phyloP scores from a whole-genome alignment of 2,888 invertebrate species.

The Marasmarcha lunaedactyla region DNA sequence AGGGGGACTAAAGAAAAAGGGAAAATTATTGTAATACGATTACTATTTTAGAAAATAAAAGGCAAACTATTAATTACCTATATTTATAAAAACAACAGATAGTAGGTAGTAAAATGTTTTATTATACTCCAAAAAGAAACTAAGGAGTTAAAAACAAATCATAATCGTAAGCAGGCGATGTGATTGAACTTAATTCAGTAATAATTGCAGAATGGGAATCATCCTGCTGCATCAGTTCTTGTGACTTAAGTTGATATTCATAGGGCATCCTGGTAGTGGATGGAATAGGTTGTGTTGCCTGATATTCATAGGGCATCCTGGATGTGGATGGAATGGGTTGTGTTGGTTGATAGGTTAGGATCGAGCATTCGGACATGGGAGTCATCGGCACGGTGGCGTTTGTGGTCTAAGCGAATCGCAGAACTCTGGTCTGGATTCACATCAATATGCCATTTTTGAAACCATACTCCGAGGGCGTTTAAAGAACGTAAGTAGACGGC shows the following conservation, averaged over 20 bases:
- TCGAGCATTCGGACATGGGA: slow-evolving; percentile 16
- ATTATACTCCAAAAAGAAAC: slow-evolving; percentile 18
- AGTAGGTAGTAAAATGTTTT: slow-evolving; percentile 16
- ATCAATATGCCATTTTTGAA: slow-evolving; percentile 18
- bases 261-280: slow-evolving; percentile 7
- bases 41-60: no score
- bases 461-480: no score
- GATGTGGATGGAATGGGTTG: slow-evolving; percentile 11
- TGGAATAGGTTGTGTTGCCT: slow-evolving; percentile 13
- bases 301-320: slow-evolving; percentile 12
- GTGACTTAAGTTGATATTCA: slow-evolving; percentile 11
- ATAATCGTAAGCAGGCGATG: slow-evolving; percentile 17
- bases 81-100: slow-evolving; percentile 18
- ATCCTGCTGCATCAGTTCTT: slow-evolving; percentile 17
- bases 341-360: slow-evolving; percentile 15
- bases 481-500: slow-evolving; percentile 18
- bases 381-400: slow-evolving; percentile 13
- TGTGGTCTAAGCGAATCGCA: no score
- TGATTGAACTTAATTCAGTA: slow-evolving; percentile 17
- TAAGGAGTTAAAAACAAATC: slow-evolving; percentile 20
- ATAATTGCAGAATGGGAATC: slow-evolving; percentile 18
- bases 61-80: slow-evolving; percentile 9
- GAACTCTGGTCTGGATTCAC: no score
- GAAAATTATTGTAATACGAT: background rate
- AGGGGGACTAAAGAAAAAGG: no score